Conservation (phyloP, 1,140 invertebrate species). For the Thaumetopoea pityocampa region DNA sequence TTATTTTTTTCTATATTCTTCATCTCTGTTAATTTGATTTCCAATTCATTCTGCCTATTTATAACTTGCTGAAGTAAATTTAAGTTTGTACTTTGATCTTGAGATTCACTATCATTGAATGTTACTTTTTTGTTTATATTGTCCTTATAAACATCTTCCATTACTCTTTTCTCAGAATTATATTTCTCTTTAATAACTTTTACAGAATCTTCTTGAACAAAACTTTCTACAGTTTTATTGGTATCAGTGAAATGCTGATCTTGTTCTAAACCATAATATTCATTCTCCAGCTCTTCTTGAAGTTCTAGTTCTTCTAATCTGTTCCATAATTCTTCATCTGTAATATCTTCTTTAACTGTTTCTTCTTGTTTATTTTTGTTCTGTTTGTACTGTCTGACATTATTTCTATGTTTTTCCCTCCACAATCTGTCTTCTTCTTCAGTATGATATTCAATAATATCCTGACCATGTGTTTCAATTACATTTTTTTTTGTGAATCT, state of each 20-base stretch:
- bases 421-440: slow-evolving; percentile 77
- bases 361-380: slow-evolving; percentile 34
- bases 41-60: slow-evolving; percentile 73
- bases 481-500: slow-evolving; percentile 61
- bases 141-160: slow-evolving; percentile 4
- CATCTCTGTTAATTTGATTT: slow-evolving; percentile 67
- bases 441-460: slow-evolving; percentile 78
- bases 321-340: slow-evolving; percentile 60
- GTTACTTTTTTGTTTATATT: slow-evolving; percentile 8
- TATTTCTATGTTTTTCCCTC: slow-evolving; percentile 65
- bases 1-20: slow-evolving; percentile 52
- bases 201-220: slow-evolving; percentile 14
- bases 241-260: slow-evolving; percentile 13
- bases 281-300: slow-evolving; percentile 71
- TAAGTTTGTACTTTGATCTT: slow-evolving; percentile 31
- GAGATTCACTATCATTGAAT: slow-evolving; percentile 13
- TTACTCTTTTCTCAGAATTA: slow-evolving; percentile 4
- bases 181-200: slow-evolving; percentile 5
- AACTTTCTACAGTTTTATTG: slow-evolving; percentile 15
- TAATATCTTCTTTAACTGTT: slow-evolving; percentile 24
- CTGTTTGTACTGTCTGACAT: slow-evolving; percentile 48
- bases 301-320: slow-evolving; percentile 70
- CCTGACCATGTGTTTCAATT: slow-evolving; percentile 56
- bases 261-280: slow-evolving; percentile 26
- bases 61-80: slow-evolving; percentile 65